Conservation (phyloP, 2,113 vertebrate genomes). For the Urocynchramus pylzowi region DNA sequence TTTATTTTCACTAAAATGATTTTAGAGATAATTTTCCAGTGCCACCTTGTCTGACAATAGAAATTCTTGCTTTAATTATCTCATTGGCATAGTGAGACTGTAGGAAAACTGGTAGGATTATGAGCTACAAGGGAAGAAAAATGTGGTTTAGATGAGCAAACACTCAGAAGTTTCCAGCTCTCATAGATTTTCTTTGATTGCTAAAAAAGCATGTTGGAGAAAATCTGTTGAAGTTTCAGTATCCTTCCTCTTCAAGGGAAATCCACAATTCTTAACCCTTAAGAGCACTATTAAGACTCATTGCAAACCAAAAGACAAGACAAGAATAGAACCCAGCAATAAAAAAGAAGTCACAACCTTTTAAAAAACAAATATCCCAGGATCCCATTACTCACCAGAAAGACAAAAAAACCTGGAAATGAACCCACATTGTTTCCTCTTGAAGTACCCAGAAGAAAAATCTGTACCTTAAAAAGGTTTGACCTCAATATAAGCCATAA, state of each 20-base stretch:
- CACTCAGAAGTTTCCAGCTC: neutral
- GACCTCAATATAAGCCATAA: slow-evolving; percentile 33
- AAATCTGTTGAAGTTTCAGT: neutral
- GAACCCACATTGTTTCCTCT: slow-evolving; percentile 28
- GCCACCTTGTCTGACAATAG: neutral
- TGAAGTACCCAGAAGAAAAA: slow-evolving; percentile 26
- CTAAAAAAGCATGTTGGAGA: neutral
- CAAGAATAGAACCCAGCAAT: neutral
- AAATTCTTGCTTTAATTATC: neutral
- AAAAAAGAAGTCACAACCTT: neutral
- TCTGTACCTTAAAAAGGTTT: slow-evolving; percentile 28
- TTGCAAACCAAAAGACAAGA: neutral
- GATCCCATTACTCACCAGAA: neutral
- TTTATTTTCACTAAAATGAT: neutral
- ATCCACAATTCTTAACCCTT: neutral
- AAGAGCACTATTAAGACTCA: neutral
- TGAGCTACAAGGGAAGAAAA: neutral
- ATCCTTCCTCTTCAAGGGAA: neutral
- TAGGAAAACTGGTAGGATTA: neutral
- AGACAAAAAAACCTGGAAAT: neutral
- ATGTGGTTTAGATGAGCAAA: neutral
- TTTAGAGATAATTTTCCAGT: neutral
- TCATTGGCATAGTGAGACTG: neutral
- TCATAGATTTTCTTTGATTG: neutral
- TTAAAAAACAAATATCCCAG: neutral